Base-by-base conservation (phyloP, 2,113 vertebrate species). In the Elanus axillaris region DNA sequence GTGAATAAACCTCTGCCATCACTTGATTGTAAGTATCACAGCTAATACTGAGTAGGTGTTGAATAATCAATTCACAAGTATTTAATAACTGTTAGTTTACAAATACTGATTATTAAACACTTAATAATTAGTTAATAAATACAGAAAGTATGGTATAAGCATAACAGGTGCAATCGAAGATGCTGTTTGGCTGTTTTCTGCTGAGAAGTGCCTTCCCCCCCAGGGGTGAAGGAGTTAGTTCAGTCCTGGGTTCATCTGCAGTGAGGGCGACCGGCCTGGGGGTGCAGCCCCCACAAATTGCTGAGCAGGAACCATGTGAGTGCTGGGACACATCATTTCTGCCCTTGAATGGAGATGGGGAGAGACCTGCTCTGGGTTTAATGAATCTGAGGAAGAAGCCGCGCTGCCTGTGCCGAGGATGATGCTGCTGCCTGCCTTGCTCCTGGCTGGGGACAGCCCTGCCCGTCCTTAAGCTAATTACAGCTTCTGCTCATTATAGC, bases 71-170 rank as follows among this genome's bases (percentile, higher is more conserved):
- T 38, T 48, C 67, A 58, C 23, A 84, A 67, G 13, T 53, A 72
- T 75, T 80, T 68, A 67, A 84, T 6, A 59, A 62, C 63, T 84
- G 25, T 21, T 68, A 59, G 32, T 63, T 90, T 88, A 85, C 73
- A 96, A 91, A 73, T 77, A 76, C 68, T 93, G 45, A 42, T 76
- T 81, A 31, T 59, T 85, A 81, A 93, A 55, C 48, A 48, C 67
- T 43, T 52, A 27, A 52, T 16, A 52, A 52, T 52, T 52, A 58
- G 11, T 64, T 82, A 67, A 60, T 79, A 87, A 59, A 62, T 69
- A 78, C 13, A 29, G 19, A 86, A 78, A 74, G 34, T 50, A 55
- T 47, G 25, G 27, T 59, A 1, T 63, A 83, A 83, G 9, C 40
- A 20, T 76, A 47, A 52, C 29, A 25, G 13, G 42, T 18, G 18